Base-by-base conservation (phyloP, 2,888 invertebrate species). In the Melipona beecheii region DNA sequence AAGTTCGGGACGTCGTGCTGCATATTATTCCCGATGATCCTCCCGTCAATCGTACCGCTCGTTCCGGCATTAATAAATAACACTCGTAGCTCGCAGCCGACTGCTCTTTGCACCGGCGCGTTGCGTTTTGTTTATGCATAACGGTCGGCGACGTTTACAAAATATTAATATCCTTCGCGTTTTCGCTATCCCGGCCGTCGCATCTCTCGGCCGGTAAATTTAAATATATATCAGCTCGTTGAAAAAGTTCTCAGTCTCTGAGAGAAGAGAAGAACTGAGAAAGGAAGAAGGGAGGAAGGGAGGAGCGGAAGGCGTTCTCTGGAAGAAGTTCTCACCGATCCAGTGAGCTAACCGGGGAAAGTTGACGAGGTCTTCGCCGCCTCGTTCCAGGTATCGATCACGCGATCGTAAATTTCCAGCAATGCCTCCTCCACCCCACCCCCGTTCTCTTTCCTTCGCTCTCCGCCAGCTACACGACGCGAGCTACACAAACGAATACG, bases 211-310 rank as follows among this genome's bases (percentile, higher is more conserved):
- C 36, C 17, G 27, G 58, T 11, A 43, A 81, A 81, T 81, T 81
- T 81, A 80, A 81, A 81, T 81, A 72, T 81, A 73, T 80, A 81
- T 49, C 69, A 81, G 62, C 74, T 81, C 15, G 31, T 9, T 56
- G 31, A 52, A 50, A 27, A 74, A 81, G 43, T 65, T 73, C 43
- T 11, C 43, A 43, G 43, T 43, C 43, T 43, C 4, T 31, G 31
- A 31, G 58, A 50, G 68, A n/a, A n/a, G n/a, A n/a, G n/a, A n/a
- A 24, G 50, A 43, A 13, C n/a, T 54, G 60, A 56, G 36, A 31
- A 15, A 64, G 62, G 21, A 60, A 17, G 52, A 19, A 13, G 15
- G 56, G 58, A 43, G 43, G 43, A 9, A 43, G 43, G 11, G 62
- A 49, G n/a, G 21, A 54, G n/a, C 19, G 50, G 27, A 49, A 73